Percentiles rank a stretch among this genome's conserved stretches.
Evolutionary conservation across 2,888 invertebrate species (phyloP).

Genomic region (Zygogramma bicolorata): DNA sequence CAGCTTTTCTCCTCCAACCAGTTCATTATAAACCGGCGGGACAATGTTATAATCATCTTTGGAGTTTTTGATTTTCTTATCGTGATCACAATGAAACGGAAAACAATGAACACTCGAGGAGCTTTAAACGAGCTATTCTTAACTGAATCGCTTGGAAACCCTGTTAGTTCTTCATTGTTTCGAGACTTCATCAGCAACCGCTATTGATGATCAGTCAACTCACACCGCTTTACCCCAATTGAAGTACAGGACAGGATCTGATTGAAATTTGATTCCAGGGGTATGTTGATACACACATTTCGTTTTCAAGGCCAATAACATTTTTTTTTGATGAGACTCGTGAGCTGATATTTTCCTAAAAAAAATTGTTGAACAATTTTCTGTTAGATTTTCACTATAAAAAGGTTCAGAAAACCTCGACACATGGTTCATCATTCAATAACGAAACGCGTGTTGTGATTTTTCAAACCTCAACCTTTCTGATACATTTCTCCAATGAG

Average conservation of each 20-base stretch:
- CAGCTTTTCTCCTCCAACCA: background rate
- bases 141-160: background rate
- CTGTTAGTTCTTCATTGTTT: background rate
- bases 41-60: background rate
- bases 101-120: background rate
- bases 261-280: background rate
- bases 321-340: too few relatives aligned
- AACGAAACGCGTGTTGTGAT: too few relatives aligned
- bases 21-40: background rate
- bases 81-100: background rate
- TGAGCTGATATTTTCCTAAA: too few relatives aligned
- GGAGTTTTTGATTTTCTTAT: background rate
- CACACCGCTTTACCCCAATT: background rate
- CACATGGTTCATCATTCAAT: too few relatives aligned
- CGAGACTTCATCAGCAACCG: background rate
- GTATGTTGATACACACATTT: too few relatives aligned
- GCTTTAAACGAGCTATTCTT: background rate
- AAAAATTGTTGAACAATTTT: too few relatives aligned
- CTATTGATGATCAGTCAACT: background rate
- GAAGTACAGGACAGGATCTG: background rate
- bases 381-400: too few relatives aligned
- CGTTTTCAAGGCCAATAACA: too few relatives aligned
- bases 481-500: too few relatives aligned
- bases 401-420: too few relatives aligned
- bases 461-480: too few relatives aligned